These are phyloP conservation scores for Luidia sarsii DNA, from an alignment of 53 echinoderm and acorn worm genomes.

Conservation along the genomic window DNA sequence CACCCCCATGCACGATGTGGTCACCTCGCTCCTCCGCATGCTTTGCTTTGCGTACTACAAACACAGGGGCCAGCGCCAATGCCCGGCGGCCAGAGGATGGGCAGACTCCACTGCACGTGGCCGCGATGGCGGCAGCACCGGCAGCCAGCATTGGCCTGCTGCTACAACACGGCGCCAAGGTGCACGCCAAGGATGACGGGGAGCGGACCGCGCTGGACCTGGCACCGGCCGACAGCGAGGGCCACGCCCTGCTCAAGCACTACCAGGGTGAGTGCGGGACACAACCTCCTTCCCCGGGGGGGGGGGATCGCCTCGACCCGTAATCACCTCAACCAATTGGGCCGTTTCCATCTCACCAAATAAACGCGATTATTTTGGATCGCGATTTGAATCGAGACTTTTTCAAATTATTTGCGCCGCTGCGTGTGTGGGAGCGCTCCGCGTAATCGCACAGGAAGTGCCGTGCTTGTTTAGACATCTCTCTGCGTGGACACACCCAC, in stretches of 20 bases:
- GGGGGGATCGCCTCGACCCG: too few species aligned
- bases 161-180: conserved; percentile 20
- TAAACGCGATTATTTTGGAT: too few species aligned
- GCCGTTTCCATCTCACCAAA: too few species aligned
- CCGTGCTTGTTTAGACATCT: too few species aligned
- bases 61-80: conserved; percentile 25
- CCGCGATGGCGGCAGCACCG: conserved; percentile 16
- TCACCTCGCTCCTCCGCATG: not conserved
- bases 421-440: too few species aligned
- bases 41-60: not conserved
- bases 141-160: conserved; percentile 21
- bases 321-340: too few species aligned
- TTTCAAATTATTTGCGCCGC: too few species aligned
- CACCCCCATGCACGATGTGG: not conserved
- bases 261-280: conserved; percentile 7
- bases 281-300: too few species aligned
- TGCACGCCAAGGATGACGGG: not conserved
- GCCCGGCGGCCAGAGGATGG: conserved; percentile 1
- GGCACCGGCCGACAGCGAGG: conserved; percentile 17
- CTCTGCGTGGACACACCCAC: too few species aligned
- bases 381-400: too few species aligned
- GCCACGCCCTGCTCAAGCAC: not conserved
- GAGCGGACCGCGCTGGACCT: conserved; percentile 14
- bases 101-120: conserved; percentile 22
- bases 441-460: too few species aligned